Base-by-base conservation (phyloP, 2,113 vertebrate species). In the Erpornis zantholeuca region DNA sequence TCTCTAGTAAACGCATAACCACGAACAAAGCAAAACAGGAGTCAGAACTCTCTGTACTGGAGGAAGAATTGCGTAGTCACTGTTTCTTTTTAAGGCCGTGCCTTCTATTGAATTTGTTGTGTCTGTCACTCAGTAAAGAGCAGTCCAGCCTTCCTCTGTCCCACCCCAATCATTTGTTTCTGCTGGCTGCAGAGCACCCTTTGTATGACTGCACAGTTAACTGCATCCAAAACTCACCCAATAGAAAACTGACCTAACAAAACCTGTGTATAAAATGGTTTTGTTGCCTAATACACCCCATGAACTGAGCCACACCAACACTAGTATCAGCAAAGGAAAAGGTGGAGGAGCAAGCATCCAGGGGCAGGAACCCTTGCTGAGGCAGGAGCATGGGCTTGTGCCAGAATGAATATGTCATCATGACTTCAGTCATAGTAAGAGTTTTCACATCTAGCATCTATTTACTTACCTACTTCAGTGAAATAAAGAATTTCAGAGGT, bases 401-500 rank as follows among this genome's bases (percentile, higher is more conserved):
- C 59, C 86, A 93, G 68, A 70, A 42, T 6, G 13, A 76, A 2
- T 42, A 85, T 44, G 66, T 76, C 44, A 71, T 18, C 36, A n/a
- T 40, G 42, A 86, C 42, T 23, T 88, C 71, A 73, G 47, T 11
- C 45, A 35, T 9, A 77, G 33, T 33, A 56, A 59, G 63, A 82
- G 27, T 94, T 86, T 81, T 64, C 88, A 81, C 35, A 83, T 42
- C 64, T 73, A 71, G 29, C 66, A 66, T 83, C 36, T 93, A 54
- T 92, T 95, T 95, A 77, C 80, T 86, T 54, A 86, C 47, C 38
- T 66, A 60, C 92, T 92, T 93, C 29, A 68, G 31, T 54, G 81
- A 83, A 95, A 94, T 54, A 63, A 97, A 88, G 59, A 77, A 88
- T 95, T 92, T 95, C 64, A 83, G 93, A 65, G 68, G 68, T 40